Evolutionary conservation across 2,113 vertebrate species (phyloP).

Genomic region (Anas platyrhynchos): DNA sequence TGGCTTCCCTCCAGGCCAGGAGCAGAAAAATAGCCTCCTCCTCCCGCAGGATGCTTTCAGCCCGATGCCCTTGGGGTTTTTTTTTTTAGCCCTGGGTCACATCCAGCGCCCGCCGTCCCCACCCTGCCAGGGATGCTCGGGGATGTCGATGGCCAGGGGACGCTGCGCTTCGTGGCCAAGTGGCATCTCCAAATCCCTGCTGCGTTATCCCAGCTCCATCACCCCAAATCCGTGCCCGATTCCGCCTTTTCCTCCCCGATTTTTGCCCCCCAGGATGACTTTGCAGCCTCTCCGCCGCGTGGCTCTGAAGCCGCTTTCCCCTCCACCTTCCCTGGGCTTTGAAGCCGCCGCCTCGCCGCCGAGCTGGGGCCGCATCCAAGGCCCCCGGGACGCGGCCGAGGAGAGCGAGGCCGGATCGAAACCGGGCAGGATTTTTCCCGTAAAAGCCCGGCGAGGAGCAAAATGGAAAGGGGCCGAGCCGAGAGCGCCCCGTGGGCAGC

Average conservation of each 20-base stretch:
- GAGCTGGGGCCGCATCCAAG: too few species aligned
- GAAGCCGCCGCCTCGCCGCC: background rate
- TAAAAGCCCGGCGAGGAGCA: background rate
- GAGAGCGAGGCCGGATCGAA: background rate
- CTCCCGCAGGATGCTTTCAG: background rate
- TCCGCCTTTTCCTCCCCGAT: background rate
- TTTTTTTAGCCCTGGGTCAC: background rate
- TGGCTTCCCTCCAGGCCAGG: background rate
- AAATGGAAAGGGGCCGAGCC: background rate
- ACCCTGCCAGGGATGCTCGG: accelerated
- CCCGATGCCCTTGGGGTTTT: too few species aligned
- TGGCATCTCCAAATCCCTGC: background rate
- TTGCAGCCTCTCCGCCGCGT: background rate
- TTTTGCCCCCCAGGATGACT: background rate
- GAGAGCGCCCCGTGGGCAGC: background rate
- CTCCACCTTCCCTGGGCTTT: background rate
- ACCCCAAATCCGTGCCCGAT: background rate
- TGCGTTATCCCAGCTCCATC: background rate
- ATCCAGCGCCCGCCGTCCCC: background rate
- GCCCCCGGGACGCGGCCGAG: too few species aligned
- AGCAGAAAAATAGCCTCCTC: accelerated
- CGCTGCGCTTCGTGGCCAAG: accelerated
- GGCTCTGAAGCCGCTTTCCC: background rate
- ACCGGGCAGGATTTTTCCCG: background rate
- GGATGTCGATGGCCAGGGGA: too few species aligned